Evolutionary conservation across 2,888 invertebrate species (phyloP).

Genomic region (Cataglyphis altisquamis): DNA sequence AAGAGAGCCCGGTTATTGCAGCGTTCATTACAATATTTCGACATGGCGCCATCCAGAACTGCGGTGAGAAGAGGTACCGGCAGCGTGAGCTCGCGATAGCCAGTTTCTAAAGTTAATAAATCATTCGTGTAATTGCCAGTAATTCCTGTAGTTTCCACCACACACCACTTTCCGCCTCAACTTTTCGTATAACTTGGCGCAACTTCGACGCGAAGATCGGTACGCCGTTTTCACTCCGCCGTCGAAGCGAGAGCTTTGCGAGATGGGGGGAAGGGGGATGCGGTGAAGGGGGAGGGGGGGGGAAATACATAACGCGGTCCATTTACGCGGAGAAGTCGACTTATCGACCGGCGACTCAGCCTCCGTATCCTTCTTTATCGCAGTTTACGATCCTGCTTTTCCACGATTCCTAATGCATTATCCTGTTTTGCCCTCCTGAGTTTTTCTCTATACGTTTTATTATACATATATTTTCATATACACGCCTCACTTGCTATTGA

Average conservation of each 20-base stretch:
- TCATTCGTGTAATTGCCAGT: constrained; percentile 74
- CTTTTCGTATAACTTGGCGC: constrained; percentile 73
- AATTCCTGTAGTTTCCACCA: constrained; percentile 70
- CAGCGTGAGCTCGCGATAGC: constrained; percentile 62
- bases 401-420: constrained; percentile 49
- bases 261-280: constrained; percentile 51
- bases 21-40: constrained; percentile 64
- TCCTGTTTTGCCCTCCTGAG: constrained; percentile 17
- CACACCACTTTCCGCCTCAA: constrained; percentile 64
- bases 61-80: constrained; percentile 43
- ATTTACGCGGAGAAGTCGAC: constrained; percentile 40
- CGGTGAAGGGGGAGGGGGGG: background rate
- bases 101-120: constrained; percentile 74
- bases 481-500: constrained; percentile 14
- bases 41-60: constrained; percentile 40
- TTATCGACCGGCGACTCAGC: constrained; percentile 47
- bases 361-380: constrained; percentile 55
- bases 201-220: constrained; percentile 67
- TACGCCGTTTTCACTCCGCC: constrained; percentile 57
- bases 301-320: constrained; percentile 43
- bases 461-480: constrained; percentile 16
- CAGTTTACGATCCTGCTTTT: constrained; percentile 52
- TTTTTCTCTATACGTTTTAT: constrained; percentile 33
- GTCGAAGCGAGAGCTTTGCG: constrained; percentile 58
- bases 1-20: constrained; percentile 43